These are phyloP conservation scores for Monomorium pharaonis DNA, from an alignment of 1,140 invertebrate genomes.

Conservation along the genomic window DNA sequence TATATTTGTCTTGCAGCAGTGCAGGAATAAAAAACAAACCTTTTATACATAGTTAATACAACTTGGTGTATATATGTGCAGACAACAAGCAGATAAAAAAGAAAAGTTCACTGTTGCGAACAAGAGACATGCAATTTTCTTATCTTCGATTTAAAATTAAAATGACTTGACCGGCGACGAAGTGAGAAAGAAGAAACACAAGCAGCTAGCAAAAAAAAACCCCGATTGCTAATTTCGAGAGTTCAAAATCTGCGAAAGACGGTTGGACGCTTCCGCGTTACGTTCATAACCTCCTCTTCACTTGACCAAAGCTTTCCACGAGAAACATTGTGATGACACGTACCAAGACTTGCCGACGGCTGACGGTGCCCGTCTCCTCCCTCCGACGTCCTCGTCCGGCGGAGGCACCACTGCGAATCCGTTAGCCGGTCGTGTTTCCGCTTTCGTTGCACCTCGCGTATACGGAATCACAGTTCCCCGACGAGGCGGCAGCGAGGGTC, in stretches of 20 bases:
- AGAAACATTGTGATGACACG: conserved; percentile 73
- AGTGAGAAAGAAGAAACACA: background rate
- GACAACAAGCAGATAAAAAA: background rate
- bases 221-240: too few relatives aligned
- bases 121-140: background rate
- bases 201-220: background rate
- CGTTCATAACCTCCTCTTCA: too few relatives aligned
- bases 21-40: too few relatives aligned
- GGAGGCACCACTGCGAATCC: conserved; percentile 60
- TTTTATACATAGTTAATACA: too few relatives aligned
- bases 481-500: background rate
- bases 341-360: conserved; percentile 77
- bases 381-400: background rate
- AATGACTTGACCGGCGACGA: background rate
- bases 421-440: conserved; percentile 17
- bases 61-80: background rate
- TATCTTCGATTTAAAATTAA: background rate
- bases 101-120: background rate
- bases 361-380: conserved; percentile 50
- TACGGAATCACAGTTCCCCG: conserved; percentile 61
- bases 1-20: too few relatives aligned
- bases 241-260: background rate
- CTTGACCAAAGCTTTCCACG: background rate
- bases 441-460: conserved; percentile 57
- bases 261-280: too few relatives aligned